Evolutionary conservation across 2,113 vertebrate species (phyloP).

Genomic region (Anguilla japonica): DNA sequence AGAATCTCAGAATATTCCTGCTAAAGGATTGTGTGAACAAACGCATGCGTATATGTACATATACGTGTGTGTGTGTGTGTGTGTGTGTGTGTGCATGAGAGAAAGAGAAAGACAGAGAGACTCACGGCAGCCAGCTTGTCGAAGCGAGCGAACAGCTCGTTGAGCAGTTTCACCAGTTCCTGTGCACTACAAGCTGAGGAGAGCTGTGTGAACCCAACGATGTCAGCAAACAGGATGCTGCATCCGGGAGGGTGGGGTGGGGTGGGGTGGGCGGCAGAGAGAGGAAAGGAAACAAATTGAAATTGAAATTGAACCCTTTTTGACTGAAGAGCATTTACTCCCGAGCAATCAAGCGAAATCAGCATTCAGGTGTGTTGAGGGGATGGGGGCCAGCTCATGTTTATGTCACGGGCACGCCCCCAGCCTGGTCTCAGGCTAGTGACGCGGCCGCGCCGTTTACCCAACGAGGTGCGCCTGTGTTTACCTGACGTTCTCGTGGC

Average conservation of each 20-base stretch:
- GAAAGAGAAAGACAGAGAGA: slow-evolving; percentile 25
- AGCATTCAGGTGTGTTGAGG: neutral
- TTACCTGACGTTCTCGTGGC: slow-evolving; percentile 94
- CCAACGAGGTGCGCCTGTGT: neutral
- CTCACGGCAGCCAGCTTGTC: slow-evolving; percentile 91
- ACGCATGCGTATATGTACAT: neutral
- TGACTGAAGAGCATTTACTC: neutral
- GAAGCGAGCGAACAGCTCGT: slow-evolving; percentile 90
- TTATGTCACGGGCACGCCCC: neutral
- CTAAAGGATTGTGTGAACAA: too few species aligned
- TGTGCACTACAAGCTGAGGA: slow-evolving; percentile 90
- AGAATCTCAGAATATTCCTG: too few species aligned
- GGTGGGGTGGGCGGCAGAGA: slow-evolving; percentile 38
- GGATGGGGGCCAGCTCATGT: too few species aligned
- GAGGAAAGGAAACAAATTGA: slow-evolving; percentile 15
- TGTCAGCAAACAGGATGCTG: slow-evolving; percentile 96
- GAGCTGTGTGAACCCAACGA: slow-evolving; percentile 94
- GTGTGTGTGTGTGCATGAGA: neutral
- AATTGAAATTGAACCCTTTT: neutral
- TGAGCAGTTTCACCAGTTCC: slow-evolving; percentile 92
- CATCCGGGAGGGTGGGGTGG: neutral
- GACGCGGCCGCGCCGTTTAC: neutral
- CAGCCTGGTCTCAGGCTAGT: neutral
- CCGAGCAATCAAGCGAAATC: neutral
- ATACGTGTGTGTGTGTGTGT: neutral